Percentiles rank a stretch among this genome's conserved stretches.
These are phyloP conservation scores for Drosophila orena DNA, from an alignment of 1,140 invertebrate genomes.

Conservation along the genomic window DNA sequence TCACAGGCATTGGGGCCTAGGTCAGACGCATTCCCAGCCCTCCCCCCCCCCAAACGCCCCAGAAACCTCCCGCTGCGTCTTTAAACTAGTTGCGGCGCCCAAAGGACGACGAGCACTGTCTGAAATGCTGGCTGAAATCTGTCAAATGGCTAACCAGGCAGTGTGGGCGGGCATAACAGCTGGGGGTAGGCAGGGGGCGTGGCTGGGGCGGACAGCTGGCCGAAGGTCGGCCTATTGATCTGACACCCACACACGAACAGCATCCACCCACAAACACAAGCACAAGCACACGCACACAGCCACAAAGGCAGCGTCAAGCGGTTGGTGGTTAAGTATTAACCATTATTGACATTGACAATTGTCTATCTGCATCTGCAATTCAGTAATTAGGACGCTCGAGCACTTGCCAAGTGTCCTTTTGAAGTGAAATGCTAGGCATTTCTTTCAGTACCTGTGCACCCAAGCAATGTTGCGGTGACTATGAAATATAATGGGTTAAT, in stretches of 20 bases:
- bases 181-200: neutral
- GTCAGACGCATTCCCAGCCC: conserved; percentile 60
- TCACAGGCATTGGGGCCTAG: conserved; percentile 77
- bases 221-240: conserved; percentile 76
- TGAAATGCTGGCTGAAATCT: conserved; percentile 48
- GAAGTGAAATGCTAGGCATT: conserved; percentile 10
- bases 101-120: conserved; percentile 18
- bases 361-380: conserved; percentile 57
- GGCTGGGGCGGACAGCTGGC: conserved; percentile 8
- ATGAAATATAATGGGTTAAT: neutral
- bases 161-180: conserved; percentile 1
- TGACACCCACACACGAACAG: conserved; percentile 59
- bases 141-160: conserved; percentile 76
- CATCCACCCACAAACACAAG: neutral
- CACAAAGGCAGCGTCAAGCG: conserved; percentile 7
- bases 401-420: conserved; percentile 44
- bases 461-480: neutral
- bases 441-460: neutral
- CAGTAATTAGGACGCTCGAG: conserved; percentile 49
- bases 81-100: conserved; percentile 64
- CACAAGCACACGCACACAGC: neutral
- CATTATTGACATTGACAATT: conserved; percentile 82
- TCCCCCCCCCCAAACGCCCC: neutral
- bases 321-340: conserved; percentile 67
- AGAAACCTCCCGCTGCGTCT: conserved; percentile 31